These are phyloP conservation scores for Thaleichthys pacificus DNA, from an alignment of 2,797 vertebrate species.

Conservation along the genomic window DNA sequence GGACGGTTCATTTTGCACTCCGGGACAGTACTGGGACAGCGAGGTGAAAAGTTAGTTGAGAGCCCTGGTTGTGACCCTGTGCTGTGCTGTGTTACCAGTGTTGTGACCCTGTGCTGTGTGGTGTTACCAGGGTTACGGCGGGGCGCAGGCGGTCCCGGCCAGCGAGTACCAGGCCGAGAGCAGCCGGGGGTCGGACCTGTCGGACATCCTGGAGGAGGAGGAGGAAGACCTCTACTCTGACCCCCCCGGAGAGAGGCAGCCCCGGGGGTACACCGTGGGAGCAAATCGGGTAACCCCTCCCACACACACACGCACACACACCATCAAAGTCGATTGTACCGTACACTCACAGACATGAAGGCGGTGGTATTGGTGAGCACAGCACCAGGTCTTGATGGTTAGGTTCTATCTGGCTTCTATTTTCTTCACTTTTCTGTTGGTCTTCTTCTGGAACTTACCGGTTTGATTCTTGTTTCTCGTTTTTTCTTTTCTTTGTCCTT, in stretches of 20 bases:
- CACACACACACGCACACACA: neutral
- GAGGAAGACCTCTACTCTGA: conserved; percentile 87
- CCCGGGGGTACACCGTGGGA: conserved; percentile 57
- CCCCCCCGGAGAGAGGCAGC: conserved; percentile 63
- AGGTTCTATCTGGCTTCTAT: conserved; percentile 29
- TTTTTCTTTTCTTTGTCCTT: conserved; percentile 50
- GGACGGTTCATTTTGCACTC: too few relatives aligned
- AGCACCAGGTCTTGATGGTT: neutral
- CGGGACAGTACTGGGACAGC: too few relatives aligned
- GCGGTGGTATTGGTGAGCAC: neutral
- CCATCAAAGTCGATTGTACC: neutral
- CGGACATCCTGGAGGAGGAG: conserved; percentile 95
- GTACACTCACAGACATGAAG: neutral
- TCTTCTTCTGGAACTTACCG: conserved; percentile 37
- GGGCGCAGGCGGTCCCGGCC: conserved; percentile 64
- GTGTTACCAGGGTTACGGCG: conserved; percentile 58
- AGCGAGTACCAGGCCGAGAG: conserved; percentile 83
- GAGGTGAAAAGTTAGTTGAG: too few relatives aligned
- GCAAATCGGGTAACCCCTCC: conserved; percentile 67
- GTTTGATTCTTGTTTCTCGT: conserved; percentile 47
- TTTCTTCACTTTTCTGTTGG: conserved; percentile 43
- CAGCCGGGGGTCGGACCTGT: conserved; percentile 90
- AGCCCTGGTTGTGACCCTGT: neutral
- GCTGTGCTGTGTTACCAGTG: neutral
- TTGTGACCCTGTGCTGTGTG: conserved; percentile 2